Evolutionary conservation across 2,888 invertebrate genomes (phyloP).

Genomic region (Orthosia incerta): DNA sequence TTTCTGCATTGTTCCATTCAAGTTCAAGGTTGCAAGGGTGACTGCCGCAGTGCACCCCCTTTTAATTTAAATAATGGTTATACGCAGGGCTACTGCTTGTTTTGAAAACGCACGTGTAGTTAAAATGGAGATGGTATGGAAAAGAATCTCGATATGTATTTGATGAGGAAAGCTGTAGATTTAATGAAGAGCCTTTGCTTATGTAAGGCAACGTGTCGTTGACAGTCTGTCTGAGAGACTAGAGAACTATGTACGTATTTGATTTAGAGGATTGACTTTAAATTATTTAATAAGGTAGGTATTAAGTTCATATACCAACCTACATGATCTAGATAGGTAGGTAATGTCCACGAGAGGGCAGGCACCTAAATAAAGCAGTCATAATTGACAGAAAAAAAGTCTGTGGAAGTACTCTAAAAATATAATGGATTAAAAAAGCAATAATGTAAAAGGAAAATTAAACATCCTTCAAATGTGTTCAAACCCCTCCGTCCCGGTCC

Average conservation of each 20-base stretch:
- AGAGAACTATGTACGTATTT: not conserved
- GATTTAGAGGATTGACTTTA: not conserved
- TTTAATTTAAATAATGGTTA: conserved; percentile 18
- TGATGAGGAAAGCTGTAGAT: not conserved
- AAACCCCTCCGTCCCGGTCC: not conserved
- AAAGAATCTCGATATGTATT: not conserved
- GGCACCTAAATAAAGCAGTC: not conserved
- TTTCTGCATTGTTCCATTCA: conserved; percentile 13
- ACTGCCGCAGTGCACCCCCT: conserved; percentile 27
- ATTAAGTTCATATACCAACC: not conserved
- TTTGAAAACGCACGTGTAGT: conserved; percentile 21
- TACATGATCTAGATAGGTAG: not conserved
- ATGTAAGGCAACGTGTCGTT: not conserved
- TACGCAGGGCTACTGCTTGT: not conserved
- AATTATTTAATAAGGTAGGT: not conserved
- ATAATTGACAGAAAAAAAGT: not conserved
- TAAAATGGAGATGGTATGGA: not conserved
- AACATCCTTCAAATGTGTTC: not conserved
- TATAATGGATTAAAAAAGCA: not conserved
- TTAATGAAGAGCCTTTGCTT: not conserved
- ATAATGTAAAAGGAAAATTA: conserved; percentile 4
- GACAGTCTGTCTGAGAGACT: not conserved
- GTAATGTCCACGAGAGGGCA: not conserved
- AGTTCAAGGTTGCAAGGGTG: conserved; percentile 42
- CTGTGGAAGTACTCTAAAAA: not conserved